Conservation (phyloP, 2,113 vertebrate species). For the Nothocercus nigrocapillus region DNA sequence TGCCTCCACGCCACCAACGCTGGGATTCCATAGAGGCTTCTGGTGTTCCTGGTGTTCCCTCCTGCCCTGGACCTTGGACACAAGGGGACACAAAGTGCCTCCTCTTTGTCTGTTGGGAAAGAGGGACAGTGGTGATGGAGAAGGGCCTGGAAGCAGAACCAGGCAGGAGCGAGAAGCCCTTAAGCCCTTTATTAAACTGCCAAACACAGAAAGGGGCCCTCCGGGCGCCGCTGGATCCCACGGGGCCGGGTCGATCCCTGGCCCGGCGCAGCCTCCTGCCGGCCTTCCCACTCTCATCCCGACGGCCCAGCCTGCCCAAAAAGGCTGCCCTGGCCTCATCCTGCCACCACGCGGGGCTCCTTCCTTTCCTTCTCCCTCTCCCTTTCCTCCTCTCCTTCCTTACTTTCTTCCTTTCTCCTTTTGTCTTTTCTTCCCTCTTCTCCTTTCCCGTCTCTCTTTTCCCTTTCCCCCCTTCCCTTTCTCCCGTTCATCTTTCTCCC, state of each 20-base stretch:
- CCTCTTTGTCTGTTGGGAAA: neutral
- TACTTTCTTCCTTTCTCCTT: too few species aligned
- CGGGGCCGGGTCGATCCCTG: neutral
- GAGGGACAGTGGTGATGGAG: neutral
- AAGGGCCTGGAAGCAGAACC: neutral
- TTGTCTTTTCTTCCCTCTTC: too few species aligned
- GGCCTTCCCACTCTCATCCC: too few species aligned
- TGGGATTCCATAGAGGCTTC: accelerated
- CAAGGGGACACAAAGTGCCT: neutral
- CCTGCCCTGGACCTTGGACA: accelerated
- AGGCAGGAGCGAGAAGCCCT: too few species aligned
- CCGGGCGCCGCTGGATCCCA: accelerated
- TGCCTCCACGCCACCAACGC: too few species aligned
- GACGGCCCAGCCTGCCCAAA: too few species aligned
- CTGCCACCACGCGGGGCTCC: neutral
- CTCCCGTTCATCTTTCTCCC: too few species aligned
- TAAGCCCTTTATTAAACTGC: neutral
- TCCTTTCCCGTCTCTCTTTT: neutral
- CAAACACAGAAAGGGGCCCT: neutral
- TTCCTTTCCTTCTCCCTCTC: neutral
- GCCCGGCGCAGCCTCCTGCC: neutral
- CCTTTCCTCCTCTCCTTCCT: too few species aligned
- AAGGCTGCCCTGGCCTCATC: neutral
- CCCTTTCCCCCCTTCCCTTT: too few species aligned
- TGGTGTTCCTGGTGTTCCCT: neutral